Percentiles rank a stretch among this genome's conserved stretches.
Evolutionary conservation across 1,140 invertebrate genomes (phyloP).

Genomic region (Drosophila sp.): DNA sequence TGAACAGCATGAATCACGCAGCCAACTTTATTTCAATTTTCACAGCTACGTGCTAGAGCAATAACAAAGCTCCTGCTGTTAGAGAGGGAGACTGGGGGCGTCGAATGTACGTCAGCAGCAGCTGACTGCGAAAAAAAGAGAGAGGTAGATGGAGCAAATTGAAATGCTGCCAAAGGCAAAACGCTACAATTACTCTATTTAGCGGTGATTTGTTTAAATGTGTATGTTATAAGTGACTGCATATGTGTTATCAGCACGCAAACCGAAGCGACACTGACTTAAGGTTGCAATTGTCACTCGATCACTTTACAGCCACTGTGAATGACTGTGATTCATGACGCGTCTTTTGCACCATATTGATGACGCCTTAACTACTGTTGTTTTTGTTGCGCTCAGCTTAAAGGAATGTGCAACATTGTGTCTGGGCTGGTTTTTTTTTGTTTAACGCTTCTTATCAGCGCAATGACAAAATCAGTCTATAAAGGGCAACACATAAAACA

Average conservation of each 20-base stretch:
- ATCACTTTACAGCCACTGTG: conserved; percentile 31
- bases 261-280: conserved; percentile 23
- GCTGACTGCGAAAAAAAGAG: conserved; percentile 37
- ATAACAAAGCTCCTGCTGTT: conserved; percentile 52
- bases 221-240: conserved; percentile 28
- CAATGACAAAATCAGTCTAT: conserved; percentile 62
- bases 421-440: not conserved
- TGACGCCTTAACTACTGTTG: conserved; percentile 11
- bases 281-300: conserved; percentile 47
- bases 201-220: conserved; percentile 46
- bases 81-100: conserved; percentile 22
- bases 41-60: conserved; percentile 58
- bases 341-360: conserved; percentile 35
- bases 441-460: conserved; percentile 18
- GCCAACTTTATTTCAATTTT: conserved; percentile 65
- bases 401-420: conserved; percentile 41
- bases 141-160: conserved; percentile 19
- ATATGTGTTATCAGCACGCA: conserved; percentile 54
- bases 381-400: not conserved
- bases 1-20: conserved; percentile 62
- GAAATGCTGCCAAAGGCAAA: conserved; percentile 27
- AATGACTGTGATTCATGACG: conserved; percentile 70
- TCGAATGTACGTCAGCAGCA: conserved; percentile 38
- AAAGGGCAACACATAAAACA: conserved; percentile 33
- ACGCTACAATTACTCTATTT: conserved; percentile 58